Base-by-base conservation (phyloP, 1,140 invertebrate genomes). In the Brachionus koreanus region DNA sequence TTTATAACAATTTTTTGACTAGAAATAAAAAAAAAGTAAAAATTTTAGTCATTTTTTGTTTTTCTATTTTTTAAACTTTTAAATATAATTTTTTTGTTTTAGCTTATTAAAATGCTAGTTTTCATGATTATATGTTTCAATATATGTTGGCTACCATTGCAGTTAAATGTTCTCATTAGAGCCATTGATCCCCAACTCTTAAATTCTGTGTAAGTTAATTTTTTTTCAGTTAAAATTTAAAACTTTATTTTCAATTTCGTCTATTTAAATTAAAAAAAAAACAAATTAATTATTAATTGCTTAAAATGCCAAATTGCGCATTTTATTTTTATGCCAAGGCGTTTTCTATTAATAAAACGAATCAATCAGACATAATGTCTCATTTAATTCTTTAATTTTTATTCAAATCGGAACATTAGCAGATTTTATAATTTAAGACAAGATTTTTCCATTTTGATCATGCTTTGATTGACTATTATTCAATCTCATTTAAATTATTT, bases 31-130 rank as follows among this genome's bases (percentile, higher is more conserved):
- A 74, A 46, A 74, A 74, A n/a, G 69, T 74, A 74, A 74, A 10
- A 3, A 4, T 25, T 13, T 42, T n/a, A n/a, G n/a, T n/a, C n/a
- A n/a, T 9, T 13, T 46, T 25, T 25, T 25, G 23, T 23, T 46
- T 5, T 9, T 13, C 29, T 1, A 35, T 35, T 67, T 12, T n/a
- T 35, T 67, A n/a, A n/a, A n/a, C n/a, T n/a, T n/a, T n/a, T n/a
- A n/a, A n/a, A n/a, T 67, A n/a, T 33, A 5, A 57, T 10, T 19
- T 43, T 74, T 74, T 25, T 12, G n/a, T 13, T 33, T 12, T 61
- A 79, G 76, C 49, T 79, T 5, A 79, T 79, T 6, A 79, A 79
- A 79, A 79, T 79, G 76, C 25, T 79, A 5, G 49, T 79, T 39
- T 57, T 79, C 10, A 79, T 79, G 33, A 79, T 79, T 25, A 12